Conservation (phyloP, 2,797 vertebrate species). For the Brachyalestes nurse region DNA sequence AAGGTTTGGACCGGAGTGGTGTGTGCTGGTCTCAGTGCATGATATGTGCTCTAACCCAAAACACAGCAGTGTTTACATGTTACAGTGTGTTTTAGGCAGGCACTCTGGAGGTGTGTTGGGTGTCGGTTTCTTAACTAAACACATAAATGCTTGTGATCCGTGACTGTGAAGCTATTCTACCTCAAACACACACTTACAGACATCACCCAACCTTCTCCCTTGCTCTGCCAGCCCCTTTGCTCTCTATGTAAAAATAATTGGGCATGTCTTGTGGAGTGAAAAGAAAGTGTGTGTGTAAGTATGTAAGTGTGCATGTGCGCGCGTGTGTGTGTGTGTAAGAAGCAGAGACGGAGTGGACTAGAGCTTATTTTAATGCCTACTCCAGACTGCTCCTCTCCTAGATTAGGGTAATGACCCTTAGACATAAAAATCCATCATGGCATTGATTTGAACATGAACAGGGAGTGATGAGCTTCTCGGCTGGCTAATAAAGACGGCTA, state of each 20-base stretch:
- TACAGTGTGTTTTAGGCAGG: background rate
- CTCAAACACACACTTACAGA: constrained; percentile 22
- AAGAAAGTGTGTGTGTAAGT: constrained; percentile 22
- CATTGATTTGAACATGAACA: constrained; percentile 52
- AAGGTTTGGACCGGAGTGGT: background rate
- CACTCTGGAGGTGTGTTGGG: background rate
- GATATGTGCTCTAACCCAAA: background rate
- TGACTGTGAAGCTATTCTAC: background rate
- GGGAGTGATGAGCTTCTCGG: constrained; percentile 44
- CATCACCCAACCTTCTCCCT: constrained; percentile 16
- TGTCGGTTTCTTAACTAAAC: background rate
- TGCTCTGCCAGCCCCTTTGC: constrained; percentile 27
- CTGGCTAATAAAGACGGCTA: constrained; percentile 31
- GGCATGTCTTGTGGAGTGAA: constrained; percentile 32
- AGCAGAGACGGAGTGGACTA: constrained; percentile 35
- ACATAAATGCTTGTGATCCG: background rate
- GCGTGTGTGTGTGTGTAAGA: constrained; percentile 35
- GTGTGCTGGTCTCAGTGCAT: background rate
- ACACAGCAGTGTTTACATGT: constrained; percentile 13
- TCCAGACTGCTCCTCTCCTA: constrained; percentile 34
- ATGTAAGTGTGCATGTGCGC: constrained; percentile 44
- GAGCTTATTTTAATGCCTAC: constrained; percentile 33
- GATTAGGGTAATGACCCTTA: constrained; percentile 54
- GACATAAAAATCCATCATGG: constrained; percentile 52
- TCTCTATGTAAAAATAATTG: constrained; percentile 43